Base-by-base conservation (phyloP, 2,113 vertebrate genomes). In the Paralichthys olivaceus region DNA sequence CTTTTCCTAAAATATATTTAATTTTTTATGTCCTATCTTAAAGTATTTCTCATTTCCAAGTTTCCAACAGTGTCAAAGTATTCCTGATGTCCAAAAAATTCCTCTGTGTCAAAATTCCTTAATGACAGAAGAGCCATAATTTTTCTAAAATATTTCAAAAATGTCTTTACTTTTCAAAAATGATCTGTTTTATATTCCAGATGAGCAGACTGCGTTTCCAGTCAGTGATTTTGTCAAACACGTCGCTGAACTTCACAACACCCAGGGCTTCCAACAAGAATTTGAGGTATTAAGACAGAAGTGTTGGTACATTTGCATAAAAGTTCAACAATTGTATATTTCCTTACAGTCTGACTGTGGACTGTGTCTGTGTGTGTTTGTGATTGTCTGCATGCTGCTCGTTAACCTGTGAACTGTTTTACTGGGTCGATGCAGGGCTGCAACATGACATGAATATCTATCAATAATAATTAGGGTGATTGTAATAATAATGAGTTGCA, bases 211-310 rank as follows among this genome's bases (percentile, higher is more conserved):
- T 83, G 7, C 45, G 1, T 94, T 97, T 84, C 93, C 96, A 71
- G 93, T 95, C 90, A 96, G 95, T 86, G 94, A 97, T 81, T 99
- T 99, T 86, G 95, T 97, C 77, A 94, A 96, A 86, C 97, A 96
- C 66, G 97, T 99, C 75, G 93, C 93, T 64, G 95, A 97, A 68
- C 96, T 99, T 84, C 97, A 98, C 92, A 90, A 95, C 92, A 95
- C 91, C 75, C 94, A 87, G 88, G 95, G 96, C 54, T 99, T 99
- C 91, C 93, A 95, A 56, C 92, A 93, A 93, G 96, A 99, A 93
- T 99, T 99, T 94, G 95, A 99, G 97, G 98, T 99, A 95, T 66
- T 9, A 32, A 59, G 5, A n/a, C 29, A 12, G 4, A 14, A 28
- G 15, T 23, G 5, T 3, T 28, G 13, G 45, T 23, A 1, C 1